Evolutionary conservation across 2,797 vertebrate genomes (phyloP).

Genomic region (Lepus townsendii): DNA sequence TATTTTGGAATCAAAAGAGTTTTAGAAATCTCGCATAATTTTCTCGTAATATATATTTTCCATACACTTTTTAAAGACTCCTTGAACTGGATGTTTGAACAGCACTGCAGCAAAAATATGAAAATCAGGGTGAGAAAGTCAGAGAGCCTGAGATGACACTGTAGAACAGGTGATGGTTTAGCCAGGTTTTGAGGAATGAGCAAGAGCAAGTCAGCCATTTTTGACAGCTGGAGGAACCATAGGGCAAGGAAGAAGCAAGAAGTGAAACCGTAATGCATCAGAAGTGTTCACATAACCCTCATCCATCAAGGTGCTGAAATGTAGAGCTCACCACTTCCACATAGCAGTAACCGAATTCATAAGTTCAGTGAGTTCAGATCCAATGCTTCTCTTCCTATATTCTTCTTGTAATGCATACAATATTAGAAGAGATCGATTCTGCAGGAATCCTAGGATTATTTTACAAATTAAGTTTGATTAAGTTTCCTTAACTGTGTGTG

Average conservation of each 20-base stretch:
- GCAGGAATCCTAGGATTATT: not conserved
- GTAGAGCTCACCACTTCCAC: not conserved
- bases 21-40: too few relatives aligned
- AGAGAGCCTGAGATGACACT: not conserved
- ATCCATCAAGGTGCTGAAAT: not conserved
- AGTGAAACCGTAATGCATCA: too few relatives aligned
- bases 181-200: not conserved
- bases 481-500: not conserved
- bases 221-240: not conserved
- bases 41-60: too few relatives aligned
- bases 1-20: too few relatives aligned
- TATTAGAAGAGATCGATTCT: not conserved
- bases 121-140: not conserved
- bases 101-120: not conserved
- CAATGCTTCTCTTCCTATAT: not conserved
- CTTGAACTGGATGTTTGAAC: fast-evolving
- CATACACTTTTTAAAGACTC: too few relatives aligned
- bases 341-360: not conserved
- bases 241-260: not conserved
- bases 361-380: not conserved
- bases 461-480: constrained; percentile 16
- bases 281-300: not conserved
- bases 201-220: not conserved
- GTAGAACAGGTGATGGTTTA: not conserved
- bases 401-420: not conserved